Conservation (phyloP, 2,888 invertebrate species). For the Steinernema carpocapsae region DNA sequence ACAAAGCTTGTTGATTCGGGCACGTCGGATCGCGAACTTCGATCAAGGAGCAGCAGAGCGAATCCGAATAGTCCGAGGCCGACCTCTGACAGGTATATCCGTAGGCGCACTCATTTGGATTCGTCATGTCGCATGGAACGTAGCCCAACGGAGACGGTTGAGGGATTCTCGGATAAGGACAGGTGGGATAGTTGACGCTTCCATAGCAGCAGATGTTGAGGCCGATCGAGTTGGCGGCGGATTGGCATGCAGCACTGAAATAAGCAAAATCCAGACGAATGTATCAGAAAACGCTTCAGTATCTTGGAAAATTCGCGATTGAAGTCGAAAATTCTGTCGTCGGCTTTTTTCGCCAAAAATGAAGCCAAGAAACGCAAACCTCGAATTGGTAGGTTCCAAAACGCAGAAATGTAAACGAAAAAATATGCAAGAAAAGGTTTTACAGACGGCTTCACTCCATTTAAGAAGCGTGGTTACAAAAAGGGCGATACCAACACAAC, state of each 20-base stretch:
- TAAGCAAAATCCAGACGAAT: too few relatives aligned
- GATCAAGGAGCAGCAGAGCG: constrained; percentile 48
- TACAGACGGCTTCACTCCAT: too few relatives aligned
- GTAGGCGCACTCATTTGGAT: constrained; percentile 42
- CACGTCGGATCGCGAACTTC: constrained; percentile 48
- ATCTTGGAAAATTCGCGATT: constrained; percentile 22
- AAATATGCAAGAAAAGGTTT: too few relatives aligned
- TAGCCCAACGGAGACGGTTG: constrained; percentile 55
- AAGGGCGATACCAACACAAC: too few relatives aligned
- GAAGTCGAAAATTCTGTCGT: background rate
- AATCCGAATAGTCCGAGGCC: constrained; percentile 39
- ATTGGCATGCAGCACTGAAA: constrained; percentile 42
- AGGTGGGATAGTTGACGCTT: constrained; percentile 50
- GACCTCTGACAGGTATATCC: constrained; percentile 47
- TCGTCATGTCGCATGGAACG: constrained; percentile 52
- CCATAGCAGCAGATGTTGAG: constrained; percentile 57
- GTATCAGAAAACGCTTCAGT: too few relatives aligned
- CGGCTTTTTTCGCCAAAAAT: too few relatives aligned
- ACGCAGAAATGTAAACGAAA: too few relatives aligned
- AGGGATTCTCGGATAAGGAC: constrained; percentile 56
- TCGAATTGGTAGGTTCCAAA: too few relatives aligned
- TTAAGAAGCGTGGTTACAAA: too few relatives aligned
- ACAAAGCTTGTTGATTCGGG: constrained; percentile 53
- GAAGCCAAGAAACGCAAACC: too few relatives aligned
- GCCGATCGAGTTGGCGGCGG: constrained; percentile 41